A percentile compares a stretch with the other conserved stretches of the same genome.
phyloP scores from a whole-genome alignment of 2,113 vertebrate species.

The Cochlearius cochlearius region DNA sequence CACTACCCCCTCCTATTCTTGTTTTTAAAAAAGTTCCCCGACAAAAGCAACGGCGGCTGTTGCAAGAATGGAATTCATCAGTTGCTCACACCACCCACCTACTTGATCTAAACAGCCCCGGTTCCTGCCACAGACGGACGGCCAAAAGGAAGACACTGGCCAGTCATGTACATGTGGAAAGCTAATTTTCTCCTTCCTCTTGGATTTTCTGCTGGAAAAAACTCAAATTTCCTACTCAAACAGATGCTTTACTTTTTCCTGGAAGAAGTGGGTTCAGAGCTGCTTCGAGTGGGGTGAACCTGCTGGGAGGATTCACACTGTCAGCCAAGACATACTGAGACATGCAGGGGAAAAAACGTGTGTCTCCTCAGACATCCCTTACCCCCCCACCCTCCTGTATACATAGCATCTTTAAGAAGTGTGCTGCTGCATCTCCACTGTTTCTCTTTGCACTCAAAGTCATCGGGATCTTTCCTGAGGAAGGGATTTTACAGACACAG shows the following conservation, averaged over 20 bases:
- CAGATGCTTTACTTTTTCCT: neutral
- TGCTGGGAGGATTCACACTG: neutral
- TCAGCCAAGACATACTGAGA: neutral
- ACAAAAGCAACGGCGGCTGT: neutral
- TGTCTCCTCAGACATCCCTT: neutral
- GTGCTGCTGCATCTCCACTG: neutral
- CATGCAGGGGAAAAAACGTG: fast-evolving
- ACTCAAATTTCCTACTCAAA: neutral
- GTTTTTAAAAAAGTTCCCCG: neutral
- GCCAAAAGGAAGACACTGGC: neutral
- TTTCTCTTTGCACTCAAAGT: neutral
- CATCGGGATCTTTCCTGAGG: neutral
- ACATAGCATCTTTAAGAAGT: neutral
- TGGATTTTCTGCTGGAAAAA: neutral
- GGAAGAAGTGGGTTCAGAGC: neutral
- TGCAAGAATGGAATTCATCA: neutral
- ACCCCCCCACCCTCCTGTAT: neutral
- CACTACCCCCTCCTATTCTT: neutral
- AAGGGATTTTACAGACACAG: neutral
- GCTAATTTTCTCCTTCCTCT: neutral
- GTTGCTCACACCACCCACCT: neutral
- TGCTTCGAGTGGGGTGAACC: neutral
- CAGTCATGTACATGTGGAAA: neutral
- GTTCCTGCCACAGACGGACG: neutral
- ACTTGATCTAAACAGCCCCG: neutral